phyloP scores from a whole-genome alignment of 2,797 vertebrate genomes.

The Botia kubotai region DNA sequence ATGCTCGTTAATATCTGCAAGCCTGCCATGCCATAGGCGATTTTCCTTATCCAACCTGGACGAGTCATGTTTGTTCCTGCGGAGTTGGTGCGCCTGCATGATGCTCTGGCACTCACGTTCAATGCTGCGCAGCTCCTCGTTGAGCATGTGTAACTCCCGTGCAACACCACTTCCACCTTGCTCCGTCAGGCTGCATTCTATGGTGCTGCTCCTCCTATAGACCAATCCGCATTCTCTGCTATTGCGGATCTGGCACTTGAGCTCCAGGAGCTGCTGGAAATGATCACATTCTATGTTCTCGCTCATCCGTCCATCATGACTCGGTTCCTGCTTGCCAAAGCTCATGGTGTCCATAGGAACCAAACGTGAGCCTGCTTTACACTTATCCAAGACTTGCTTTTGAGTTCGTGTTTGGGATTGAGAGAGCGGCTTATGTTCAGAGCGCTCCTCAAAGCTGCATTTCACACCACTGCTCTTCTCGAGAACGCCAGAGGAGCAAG shows the following conservation, averaged over 20 bases:
- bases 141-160: slow-evolving; percentile 91
- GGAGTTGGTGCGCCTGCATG: slow-evolving; percentile 91
- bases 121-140: slow-evolving; percentile 92
- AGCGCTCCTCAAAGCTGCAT: slow-evolving; percentile 85
- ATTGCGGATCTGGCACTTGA: slow-evolving; percentile 93
- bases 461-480: slow-evolving; percentile 94
- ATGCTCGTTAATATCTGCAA: slow-evolving; percentile 89
- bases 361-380: slow-evolving; percentile 71
- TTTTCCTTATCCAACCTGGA: slow-evolving; percentile 69
- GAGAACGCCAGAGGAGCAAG: slow-evolving; percentile 90
- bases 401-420: slow-evolving; percentile 68
- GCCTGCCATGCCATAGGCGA: slow-evolving; percentile 76
- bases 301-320: slow-evolving; percentile 62
- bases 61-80: slow-evolving; percentile 72
- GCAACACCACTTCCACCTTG: slow-evolving; percentile 78
- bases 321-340: slow-evolving; percentile 45
- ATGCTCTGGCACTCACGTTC: slow-evolving; percentile 96
- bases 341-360: slow-evolving; percentile 59
- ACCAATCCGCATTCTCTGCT: slow-evolving; percentile 90
- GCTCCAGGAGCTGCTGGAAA: slow-evolving; percentile 91
- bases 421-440: slow-evolving; percentile 84
- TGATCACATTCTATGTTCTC: slow-evolving; percentile 81
- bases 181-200: slow-evolving; percentile 86
- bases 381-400: slow-evolving; percentile 72
- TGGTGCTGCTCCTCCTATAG: slow-evolving; percentile 89